These are phyloP conservation scores for Macroglossus sobrinus DNA, from an alignment of 2,113 vertebrate species.

Conservation along the genomic window DNA sequence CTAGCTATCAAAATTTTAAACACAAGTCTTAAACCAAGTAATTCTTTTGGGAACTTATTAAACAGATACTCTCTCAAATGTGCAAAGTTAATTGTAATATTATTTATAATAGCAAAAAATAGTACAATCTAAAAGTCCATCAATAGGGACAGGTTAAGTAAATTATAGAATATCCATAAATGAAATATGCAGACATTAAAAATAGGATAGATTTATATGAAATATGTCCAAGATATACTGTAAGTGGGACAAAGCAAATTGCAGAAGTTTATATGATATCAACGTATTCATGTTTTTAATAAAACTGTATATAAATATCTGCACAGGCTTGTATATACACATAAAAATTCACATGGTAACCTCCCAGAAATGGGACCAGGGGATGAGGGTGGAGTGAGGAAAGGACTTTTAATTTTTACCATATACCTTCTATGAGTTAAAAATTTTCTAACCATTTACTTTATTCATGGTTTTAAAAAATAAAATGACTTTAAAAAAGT, in stretches of 20 bases:
- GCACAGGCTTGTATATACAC: background rate
- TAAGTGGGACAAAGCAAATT: background rate
- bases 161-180: background rate
- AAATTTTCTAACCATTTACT: background rate
- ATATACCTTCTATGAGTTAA: background rate
- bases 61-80: background rate
- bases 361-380: background rate
- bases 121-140: background rate
- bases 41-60: background rate
- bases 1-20: background rate
- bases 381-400: background rate
- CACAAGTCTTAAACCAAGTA: background rate
- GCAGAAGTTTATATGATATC: background rate
- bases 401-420: background rate
- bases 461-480: background rate
- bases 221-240: background rate
- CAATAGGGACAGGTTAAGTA: background rate
- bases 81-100: background rate
- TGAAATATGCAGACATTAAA: background rate
- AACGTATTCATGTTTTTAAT: background rate
- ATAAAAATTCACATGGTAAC: background rate
- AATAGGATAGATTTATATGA: background rate
- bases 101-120: background rate
- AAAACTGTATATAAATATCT: background rate
- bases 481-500: background rate